Evolutionary conservation across 1,140 invertebrate genomes (phyloP).

Genomic region (Sycophaga agraensis): DNA sequence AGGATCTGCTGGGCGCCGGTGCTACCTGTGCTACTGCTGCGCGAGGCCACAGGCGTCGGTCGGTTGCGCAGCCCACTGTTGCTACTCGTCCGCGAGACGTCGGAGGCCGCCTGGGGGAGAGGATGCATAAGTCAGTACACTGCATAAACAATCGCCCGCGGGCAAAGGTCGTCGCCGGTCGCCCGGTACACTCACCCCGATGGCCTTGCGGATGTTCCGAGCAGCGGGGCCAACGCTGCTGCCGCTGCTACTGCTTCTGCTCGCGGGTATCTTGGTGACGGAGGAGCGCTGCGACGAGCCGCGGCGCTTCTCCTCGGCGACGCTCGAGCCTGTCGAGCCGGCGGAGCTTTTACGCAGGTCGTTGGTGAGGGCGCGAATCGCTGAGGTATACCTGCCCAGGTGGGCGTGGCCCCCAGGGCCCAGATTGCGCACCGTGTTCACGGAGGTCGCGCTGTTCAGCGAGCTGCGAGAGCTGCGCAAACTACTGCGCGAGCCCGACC

Average conservation of each 20-base stretch:
- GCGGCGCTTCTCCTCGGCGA: slow-evolving; percentile 41
- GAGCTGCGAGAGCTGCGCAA: slow-evolving; percentile 79
- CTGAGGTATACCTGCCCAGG: slow-evolving; percentile 50
- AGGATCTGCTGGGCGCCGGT: slow-evolving; percentile 56
- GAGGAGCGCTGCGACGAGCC: slow-evolving; percentile 32
- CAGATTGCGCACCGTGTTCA: slow-evolving; percentile 73
- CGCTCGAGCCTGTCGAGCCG: slow-evolving; percentile 23
- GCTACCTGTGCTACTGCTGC: slow-evolving; percentile 69
- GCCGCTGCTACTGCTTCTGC: slow-evolving; percentile 71
- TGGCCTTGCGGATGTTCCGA: slow-evolving; percentile 41
- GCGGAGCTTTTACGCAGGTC: slow-evolving; percentile 44
- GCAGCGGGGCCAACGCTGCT: slow-evolving; percentile 64
- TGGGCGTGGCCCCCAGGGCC: slow-evolving; percentile 50
- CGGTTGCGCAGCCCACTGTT: slow-evolving; percentile 1
- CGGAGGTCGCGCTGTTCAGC: slow-evolving; percentile 77
- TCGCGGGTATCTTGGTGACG: slow-evolving; percentile 63
- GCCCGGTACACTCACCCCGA: slow-evolving; percentile 41
- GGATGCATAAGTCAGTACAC: no score
- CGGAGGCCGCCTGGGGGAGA: neutral
- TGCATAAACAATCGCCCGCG: no score
- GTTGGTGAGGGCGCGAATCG: slow-evolving; percentile 50
- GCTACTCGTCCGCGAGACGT: neutral
- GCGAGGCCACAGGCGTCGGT: slow-evolving; percentile 55
- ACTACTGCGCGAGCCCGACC: slow-evolving; percentile 70
- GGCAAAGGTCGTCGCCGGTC: no score